Evolutionary conservation across 2,113 vertebrate genomes (phyloP).

Genomic region (Albula goreensis): DNA sequence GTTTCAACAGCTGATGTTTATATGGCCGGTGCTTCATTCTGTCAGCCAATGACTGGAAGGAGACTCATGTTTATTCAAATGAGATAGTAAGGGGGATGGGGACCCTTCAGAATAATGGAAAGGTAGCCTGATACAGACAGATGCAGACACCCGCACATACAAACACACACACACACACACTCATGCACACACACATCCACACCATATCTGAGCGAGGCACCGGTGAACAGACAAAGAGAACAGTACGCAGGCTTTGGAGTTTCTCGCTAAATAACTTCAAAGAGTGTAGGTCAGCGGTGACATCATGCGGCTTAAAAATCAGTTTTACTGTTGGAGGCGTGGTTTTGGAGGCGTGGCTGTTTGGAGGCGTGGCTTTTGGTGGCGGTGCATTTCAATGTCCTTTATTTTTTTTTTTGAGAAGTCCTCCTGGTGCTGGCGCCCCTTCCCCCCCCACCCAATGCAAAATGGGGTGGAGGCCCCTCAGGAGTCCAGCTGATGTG

Average conservation of each 20-base stretch:
- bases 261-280: not conserved
- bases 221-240: not conserved
- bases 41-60: too few relatives aligned
- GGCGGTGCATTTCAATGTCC: not conserved
- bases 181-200: not conserved
- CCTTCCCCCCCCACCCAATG: not conserved
- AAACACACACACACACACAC: too few relatives aligned
- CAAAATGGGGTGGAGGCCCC: not conserved
- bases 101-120: too few relatives aligned
- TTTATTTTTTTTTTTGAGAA: not conserved
- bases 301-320: not conserved
- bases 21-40: too few relatives aligned
- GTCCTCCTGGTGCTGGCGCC: not conserved
- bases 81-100: too few relatives aligned
- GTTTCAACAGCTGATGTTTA: too few relatives aligned
- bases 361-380: not conserved
- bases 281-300: not conserved
- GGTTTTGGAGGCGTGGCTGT: not conserved
- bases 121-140: too few relatives aligned
- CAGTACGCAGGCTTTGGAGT: not conserved
- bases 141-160: too few relatives aligned
- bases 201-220: not conserved
- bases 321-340: not conserved
- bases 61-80: too few relatives aligned
- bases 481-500: not conserved